Base-by-base conservation (phyloP, 1,140 invertebrate genomes). In the Drosophila parabipectinata region DNA sequence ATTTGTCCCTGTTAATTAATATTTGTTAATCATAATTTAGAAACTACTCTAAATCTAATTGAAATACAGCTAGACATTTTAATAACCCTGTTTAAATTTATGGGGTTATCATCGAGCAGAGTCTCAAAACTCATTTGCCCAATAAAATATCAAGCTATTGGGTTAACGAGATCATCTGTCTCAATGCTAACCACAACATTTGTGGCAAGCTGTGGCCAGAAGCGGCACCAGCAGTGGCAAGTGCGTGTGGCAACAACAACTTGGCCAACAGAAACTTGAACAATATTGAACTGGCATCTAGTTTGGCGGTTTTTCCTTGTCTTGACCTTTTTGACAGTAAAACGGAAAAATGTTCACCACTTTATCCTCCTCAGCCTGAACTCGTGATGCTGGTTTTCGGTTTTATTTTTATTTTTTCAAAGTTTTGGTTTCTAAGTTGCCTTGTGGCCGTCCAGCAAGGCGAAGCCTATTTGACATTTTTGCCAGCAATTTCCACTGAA, bases 381-480 rank as follows among this genome's bases (percentile, higher is more conserved):
- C 81, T 85, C 81, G 81, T 85, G 81, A 85, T 74, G 78, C 69
- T 82, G 82, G 78, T 78, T 87, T 87, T 80, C 56, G 60, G 71
- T 74, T 81, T 63, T 67, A 62, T 78, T 71, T 87, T 74, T 79
- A 52, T 57, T 75, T 67, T 79, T 71, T 80, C 18, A 68, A 28
- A 28, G 60, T 76, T 76, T 72, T 68, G 57, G 62, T 73, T 74
- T 24, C 4, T 14, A 44, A 69, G 64, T 18, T 68, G 61, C 73
- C 72, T 76, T 67, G 72, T 75, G 72, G 72, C 72, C 73, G 72
- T 71, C 72, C 61, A 76, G 66, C 32, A 39, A 69, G 52, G 60
- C 60, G 64, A 79, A 85, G 82, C 82, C 71, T 85, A 88, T 82
- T 85, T 85, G 82, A 85, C 82, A 85, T 85, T 85, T 85, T 85